phyloP scores from a whole-genome alignment of 35 echinoderm and acorn worm species.

The Lytechinus variegatus region DNA sequence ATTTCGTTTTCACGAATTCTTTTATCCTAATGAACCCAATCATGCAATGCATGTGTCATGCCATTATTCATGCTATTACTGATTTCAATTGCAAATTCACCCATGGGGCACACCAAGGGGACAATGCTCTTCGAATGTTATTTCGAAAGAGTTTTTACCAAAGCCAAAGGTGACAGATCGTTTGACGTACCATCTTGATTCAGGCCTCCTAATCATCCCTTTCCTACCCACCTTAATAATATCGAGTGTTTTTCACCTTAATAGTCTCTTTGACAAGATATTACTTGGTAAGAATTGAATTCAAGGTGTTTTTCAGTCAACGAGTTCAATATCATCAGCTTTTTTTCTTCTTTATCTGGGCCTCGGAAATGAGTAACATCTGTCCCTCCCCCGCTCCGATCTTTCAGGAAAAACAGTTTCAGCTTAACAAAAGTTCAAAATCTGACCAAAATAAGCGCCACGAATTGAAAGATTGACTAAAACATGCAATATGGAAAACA shows the following conservation, averaged over 20 bases:
- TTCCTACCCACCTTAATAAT: background rate
- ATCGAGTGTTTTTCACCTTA: background rate
- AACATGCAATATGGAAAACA: too few relatives aligned
- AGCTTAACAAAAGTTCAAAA: background rate
- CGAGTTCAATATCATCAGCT: background rate
- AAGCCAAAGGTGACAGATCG: background rate
- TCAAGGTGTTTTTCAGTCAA: background rate
- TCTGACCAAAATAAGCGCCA: background rate
- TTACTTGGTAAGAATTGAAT: background rate
- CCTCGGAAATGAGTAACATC: background rate
- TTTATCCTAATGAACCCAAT: background rate
- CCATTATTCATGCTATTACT: background rate
- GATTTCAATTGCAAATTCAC: background rate
- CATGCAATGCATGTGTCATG: background rate
- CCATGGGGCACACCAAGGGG: background rate
- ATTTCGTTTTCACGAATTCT: background rate
- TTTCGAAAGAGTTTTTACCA: background rate
- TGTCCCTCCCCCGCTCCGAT: background rate
- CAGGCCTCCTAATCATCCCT: too few relatives aligned
- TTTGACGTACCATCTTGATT: background rate
- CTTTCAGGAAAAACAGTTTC: background rate
- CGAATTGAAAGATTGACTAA: background rate
- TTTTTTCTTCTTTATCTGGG: background rate
- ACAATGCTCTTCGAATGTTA: background rate
- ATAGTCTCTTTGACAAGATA: background rate